Conservation (phyloP, 37 sponge, comb jelly and placozoan species). For the Beroe ovata region DNA sequence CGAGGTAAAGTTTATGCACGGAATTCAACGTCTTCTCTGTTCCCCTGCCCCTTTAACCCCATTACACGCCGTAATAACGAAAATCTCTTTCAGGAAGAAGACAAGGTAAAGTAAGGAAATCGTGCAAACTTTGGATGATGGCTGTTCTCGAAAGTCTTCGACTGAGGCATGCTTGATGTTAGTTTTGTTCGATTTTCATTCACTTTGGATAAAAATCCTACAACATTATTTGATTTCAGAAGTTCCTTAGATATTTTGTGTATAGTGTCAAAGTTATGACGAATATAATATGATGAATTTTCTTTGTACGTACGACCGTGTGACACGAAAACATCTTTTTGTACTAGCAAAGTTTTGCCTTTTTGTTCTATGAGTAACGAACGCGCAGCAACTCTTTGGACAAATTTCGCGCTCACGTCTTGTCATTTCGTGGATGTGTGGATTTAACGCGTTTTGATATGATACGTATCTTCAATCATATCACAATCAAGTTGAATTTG, state of each 20-base stretch:
- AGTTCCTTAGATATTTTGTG: constrained; percentile 3
- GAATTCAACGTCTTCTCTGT: background rate
- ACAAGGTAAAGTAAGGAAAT: constrained; percentile 44
- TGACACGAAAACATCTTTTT: constrained; percentile 27
- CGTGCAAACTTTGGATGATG: constrained; percentile 33
- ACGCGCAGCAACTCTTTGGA: constrained; percentile 55
- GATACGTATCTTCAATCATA: too few relatives aligned
- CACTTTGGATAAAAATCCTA: background rate
- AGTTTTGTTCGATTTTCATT: background rate
- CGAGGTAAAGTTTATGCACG: too few relatives aligned
- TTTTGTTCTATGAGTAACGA: background rate
- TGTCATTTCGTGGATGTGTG: background rate
- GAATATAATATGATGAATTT: too few relatives aligned
- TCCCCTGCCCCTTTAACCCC: background rate
- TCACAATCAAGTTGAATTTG: too few relatives aligned
- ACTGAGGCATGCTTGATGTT: constrained; percentile 60
- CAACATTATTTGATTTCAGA: constrained; percentile 2
- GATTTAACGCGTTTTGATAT: background rate
- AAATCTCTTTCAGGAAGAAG: constrained; percentile 61
- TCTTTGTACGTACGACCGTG: too few relatives aligned
- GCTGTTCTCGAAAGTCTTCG: constrained; percentile 60
- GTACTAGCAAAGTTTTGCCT: constrained; percentile 20
- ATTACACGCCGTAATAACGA: too few relatives aligned
- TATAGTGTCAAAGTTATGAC: too few relatives aligned
- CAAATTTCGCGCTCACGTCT: constrained; percentile 63